Conservation (phyloP, 2,113 vertebrate species). For the Empidonax traillii region DNA sequence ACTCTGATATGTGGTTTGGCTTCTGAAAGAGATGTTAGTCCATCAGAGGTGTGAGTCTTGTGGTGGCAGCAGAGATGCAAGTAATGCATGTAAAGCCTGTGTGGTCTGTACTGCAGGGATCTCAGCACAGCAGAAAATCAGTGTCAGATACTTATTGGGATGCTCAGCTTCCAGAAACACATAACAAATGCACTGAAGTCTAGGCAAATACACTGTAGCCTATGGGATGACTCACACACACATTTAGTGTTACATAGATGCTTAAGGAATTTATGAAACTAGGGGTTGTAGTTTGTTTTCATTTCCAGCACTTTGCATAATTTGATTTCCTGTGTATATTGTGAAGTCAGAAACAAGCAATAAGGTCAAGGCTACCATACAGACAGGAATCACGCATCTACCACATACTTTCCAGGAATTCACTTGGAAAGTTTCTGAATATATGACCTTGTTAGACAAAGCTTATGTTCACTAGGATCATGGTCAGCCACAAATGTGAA, state of each 20-base stretch:
- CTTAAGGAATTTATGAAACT: background rate
- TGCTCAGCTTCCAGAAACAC: background rate
- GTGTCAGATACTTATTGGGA: background rate
- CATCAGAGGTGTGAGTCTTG: background rate
- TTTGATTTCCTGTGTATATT: background rate
- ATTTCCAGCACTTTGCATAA: background rate
- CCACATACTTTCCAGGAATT: background rate
- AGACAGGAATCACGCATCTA: background rate
- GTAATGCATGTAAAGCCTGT: background rate
- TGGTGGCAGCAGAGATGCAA: background rate
- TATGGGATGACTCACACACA: background rate
- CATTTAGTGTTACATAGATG: background rate
- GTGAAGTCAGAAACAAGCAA: background rate
- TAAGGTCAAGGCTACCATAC: background rate
- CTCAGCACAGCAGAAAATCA: background rate
- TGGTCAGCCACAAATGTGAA: background rate
- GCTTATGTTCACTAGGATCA: background rate
- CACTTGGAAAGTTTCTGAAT: background rate
- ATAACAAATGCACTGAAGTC: background rate
- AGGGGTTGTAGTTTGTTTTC: background rate
- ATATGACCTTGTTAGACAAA: background rate
- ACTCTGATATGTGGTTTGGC: rapidly evolving
- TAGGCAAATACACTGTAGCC: background rate
- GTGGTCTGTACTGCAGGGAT: background rate
- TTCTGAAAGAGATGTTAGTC: background rate